Conservation (phyloP, 2,888 invertebrate genomes). For the Pollenia labialis region DNA sequence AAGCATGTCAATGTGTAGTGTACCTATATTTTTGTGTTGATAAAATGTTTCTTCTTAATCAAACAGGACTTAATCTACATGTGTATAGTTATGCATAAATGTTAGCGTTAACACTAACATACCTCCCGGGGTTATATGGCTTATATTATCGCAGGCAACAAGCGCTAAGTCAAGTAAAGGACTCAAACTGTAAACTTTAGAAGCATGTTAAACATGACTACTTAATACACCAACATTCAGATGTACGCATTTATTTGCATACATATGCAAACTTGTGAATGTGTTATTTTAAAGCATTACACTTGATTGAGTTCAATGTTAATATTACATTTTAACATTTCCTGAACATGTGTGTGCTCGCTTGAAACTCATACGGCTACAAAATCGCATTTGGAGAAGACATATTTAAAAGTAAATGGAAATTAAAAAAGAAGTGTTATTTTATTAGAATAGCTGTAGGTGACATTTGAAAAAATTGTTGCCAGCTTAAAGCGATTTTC, state of each 20-base stretch:
- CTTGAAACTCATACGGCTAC: neutral
- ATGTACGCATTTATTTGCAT: neutral
- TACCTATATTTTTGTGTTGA: neutral
- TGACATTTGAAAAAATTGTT: too few relatives aligned
- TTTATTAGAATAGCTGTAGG: neutral
- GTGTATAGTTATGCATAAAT: neutral
- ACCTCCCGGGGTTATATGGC: slow-evolving; percentile 49
- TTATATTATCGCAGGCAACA: slow-evolving; percentile 52
- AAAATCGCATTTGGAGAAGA: neutral
- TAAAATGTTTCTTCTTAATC: neutral
- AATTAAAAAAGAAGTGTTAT: neutral
- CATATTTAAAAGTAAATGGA: neutral
- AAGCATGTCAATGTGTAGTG: slow-evolving; percentile 40
- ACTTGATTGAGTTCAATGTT: slow-evolving; percentile 66
- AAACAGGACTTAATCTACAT: neutral
- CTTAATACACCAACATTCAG: slow-evolving; percentile 8
- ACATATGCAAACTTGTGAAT: neutral
- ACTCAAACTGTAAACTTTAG: slow-evolving; percentile 43
- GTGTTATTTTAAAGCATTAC: slow-evolving; percentile 23
- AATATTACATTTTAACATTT: slow-evolving; percentile 49
- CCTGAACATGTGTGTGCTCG: slow-evolving; percentile 31
- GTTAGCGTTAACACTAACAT: slow-evolving; percentile 43
- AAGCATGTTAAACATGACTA: slow-evolving; percentile 43
- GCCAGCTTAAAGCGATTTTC: too few relatives aligned
- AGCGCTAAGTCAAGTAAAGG: slow-evolving; percentile 44